Evolutionary conservation across 2,797 vertebrate species (phyloP), one percentile per base, ranked within the genome.

Genomic region (Ptychadena robeensis): DNA sequence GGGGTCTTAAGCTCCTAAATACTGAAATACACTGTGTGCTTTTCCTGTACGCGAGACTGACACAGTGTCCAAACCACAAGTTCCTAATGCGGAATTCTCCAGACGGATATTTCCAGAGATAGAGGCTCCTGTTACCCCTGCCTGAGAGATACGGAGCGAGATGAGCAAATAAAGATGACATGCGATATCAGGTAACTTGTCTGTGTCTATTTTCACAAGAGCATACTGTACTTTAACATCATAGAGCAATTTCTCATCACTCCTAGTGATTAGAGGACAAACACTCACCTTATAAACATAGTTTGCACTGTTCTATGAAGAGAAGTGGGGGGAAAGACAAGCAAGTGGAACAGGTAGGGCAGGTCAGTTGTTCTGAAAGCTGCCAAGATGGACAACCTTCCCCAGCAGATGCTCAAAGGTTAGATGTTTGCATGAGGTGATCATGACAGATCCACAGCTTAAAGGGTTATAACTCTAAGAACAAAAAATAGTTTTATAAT

Each of bases 31-130:
- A 80, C 80, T 71, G 71, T 65, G 72, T 80, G 53, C 78, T 68
- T 70, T 84, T 85, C 57, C 78, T 71, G 65, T 80, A 71, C 72
- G 48, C 34, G 22, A 76, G 72, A n/a, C 57, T 27, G 22, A 27
- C 48, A 28, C 14, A 15, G 22, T 61, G 70, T 84, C 82, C 82
- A 85, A 85, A 85, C 83, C 83, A 80, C 83, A 85, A 80, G 77
- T 37, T 80, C 72, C 75, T 63, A 30, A 37, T 22, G 48, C 38
- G 37, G 78, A 81, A 85, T 85, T 85, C 83, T 79, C 83, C 57
- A 81, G 72, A 71, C 66, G 22, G 83, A 81, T 76, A 75, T 63
- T 76, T 80, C 34, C 72, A 73, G 30, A 57, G 72, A 85, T 65
- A 34, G 37, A 71, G 66, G 65, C 57, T 85, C 72, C 59, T 10